Evolutionary conservation across 2,113 vertebrate genomes (phyloP).

Genomic region (Pimephales promelas): DNA sequence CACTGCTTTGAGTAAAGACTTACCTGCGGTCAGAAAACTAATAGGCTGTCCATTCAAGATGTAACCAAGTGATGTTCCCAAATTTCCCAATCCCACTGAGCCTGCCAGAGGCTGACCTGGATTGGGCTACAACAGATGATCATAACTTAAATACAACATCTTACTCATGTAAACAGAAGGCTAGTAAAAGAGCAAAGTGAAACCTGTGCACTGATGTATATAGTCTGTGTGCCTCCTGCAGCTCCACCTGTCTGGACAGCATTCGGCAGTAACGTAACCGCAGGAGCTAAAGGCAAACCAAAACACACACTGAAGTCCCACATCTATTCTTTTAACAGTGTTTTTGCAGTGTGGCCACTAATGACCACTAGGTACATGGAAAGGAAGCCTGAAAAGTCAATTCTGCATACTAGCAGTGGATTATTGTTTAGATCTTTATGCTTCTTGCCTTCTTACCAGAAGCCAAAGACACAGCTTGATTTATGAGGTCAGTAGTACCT

Average conservation of each 20-base stretch:
- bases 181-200: slow-evolving; percentile 52
- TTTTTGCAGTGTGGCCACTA: not conserved
- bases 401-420: not conserved
- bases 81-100: slow-evolving; percentile 57
- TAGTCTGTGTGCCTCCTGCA: slow-evolving; percentile 74
- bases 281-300: slow-evolving; percentile 33
- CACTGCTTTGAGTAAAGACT: slow-evolving; percentile 29
- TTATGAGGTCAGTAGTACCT: slow-evolving; percentile 55
- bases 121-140: slow-evolving; percentile 1
- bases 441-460: slow-evolving; percentile 25
- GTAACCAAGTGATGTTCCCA: slow-evolving; percentile 81
- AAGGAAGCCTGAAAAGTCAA: not conserved
- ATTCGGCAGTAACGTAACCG: slow-evolving; percentile 53
- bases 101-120: slow-evolving; percentile 9
- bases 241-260: slow-evolving; percentile 60
- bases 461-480: slow-evolving; percentile 34
- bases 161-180: not conserved
- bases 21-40: slow-evolving; percentile 78
- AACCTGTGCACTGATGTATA: slow-evolving; percentile 85
- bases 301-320: not conserved
- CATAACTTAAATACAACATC: not conserved
- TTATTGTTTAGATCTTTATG: not conserved
- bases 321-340: not conserved
- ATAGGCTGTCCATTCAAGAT: slow-evolving; percentile 85
- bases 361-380: not conserved